Percentiles rank a stretch among this genome's conserved stretches.
These are phyloP conservation scores for Chionoecetes opilio DNA, from an alignment of 1,140 invertebrate genomes.

Conservation along the genomic window DNA sequence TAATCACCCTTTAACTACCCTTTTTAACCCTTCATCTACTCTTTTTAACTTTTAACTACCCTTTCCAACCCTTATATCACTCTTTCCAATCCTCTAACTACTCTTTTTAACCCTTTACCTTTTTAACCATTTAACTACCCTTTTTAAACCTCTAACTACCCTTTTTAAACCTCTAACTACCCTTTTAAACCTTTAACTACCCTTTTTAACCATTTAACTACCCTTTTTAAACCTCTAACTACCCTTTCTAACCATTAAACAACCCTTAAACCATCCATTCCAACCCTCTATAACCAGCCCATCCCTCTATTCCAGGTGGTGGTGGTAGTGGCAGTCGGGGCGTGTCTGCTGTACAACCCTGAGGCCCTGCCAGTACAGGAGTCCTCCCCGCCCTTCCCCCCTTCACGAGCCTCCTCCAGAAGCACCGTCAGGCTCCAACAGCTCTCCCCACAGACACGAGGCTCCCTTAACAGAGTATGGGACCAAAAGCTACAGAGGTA, in stretches of 20 bases:
- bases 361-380: conserved; percentile 59
- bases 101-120: no score
- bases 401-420: not conserved
- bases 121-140: no score
- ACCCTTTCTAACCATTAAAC: no score
- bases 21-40: no score
- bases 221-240: no score
- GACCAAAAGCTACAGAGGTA: conserved; percentile 64
- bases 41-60: not conserved
- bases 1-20: no score
- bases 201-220: no score
- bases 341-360: conserved; percentile 63
- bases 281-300: not conserved
- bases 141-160: no score
- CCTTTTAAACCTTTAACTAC: no score
- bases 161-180: no score
- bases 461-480: conserved; percentile 77
- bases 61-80: not conserved
- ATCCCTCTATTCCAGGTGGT: conserved; percentile 43
- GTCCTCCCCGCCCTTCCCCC: not conserved
- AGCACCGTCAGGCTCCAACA: conserved; percentile 53
- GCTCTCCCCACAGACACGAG: conserved; percentile 37
- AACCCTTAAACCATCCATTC: no score
- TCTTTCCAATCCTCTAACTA: not conserved
- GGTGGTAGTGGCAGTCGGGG: conserved; percentile 74